Evolutionary conservation across 2,797 vertebrate species (phyloP).

Genomic region (Sebastes umbrosus): DNA sequence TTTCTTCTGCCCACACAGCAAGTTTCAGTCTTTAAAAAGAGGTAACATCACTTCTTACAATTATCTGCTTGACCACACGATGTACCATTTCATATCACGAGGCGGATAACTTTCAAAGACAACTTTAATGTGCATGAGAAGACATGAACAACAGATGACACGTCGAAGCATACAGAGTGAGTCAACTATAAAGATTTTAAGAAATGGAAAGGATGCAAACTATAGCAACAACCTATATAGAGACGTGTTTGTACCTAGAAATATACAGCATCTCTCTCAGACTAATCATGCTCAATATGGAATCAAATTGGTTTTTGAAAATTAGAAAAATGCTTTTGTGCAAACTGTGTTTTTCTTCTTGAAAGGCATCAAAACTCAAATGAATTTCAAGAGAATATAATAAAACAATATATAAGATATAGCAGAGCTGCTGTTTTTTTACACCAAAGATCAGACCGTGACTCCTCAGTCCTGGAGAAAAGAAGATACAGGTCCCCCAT

Average conservation of each 20-base stretch:
- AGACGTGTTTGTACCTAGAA: constrained; percentile 10
- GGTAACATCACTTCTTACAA: background rate
- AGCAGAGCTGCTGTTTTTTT: constrained; percentile 22
- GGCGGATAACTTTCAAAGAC: constrained; percentile 47
- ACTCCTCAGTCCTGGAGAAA: constrained; percentile 20
- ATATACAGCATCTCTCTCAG: constrained; percentile 5
- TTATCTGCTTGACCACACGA: background rate
- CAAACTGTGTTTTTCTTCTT: constrained; percentile 38
- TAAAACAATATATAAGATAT: constrained; percentile 28
- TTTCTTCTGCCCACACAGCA: background rate
- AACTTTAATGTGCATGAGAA: constrained; percentile 71
- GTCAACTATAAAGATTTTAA: constrained; percentile 5
- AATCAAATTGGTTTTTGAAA: constrained; percentile 24
- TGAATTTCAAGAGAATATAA: constrained; percentile 31
- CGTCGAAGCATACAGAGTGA: constrained; percentile 45
- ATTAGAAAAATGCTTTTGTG: constrained; percentile 25
- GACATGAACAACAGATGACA: constrained; percentile 53
- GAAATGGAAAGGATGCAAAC: constrained; percentile 22
- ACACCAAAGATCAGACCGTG: constrained; percentile 3
- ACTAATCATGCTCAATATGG: background rate
- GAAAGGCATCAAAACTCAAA: background rate
- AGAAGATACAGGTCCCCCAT: background rate
- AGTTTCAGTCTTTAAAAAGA: background rate
- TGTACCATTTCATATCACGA: constrained; percentile 8
- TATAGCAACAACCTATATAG: constrained; percentile 12